phyloP scores from a whole-genome alignment of 2,888 invertebrate genomes.

The Tipula lateralis region DNA sequence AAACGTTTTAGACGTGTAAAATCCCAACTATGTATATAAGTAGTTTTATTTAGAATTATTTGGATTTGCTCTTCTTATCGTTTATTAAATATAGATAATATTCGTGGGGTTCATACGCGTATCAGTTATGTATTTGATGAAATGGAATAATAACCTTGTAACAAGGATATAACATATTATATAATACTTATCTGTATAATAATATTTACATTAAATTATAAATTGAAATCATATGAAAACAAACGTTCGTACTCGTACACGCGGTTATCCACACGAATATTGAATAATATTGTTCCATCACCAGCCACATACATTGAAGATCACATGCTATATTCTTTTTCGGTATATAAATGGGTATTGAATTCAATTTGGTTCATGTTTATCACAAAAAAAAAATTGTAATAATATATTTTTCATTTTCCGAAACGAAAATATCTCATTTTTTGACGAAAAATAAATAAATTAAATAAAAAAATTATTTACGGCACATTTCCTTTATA shows the following conservation, averaged over 20 bases:
- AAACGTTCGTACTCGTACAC: neutral
- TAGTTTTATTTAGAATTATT: too few relatives aligned
- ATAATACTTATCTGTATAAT: neutral
- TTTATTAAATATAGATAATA: too few relatives aligned
- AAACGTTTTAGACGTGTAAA: too few relatives aligned
- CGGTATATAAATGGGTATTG: neutral
- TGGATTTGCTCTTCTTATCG: too few relatives aligned
- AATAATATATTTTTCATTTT: neutral
- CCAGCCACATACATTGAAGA: neutral
- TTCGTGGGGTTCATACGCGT: too few relatives aligned
- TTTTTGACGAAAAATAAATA: neutral
- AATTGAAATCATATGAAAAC: neutral
- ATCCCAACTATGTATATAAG: too few relatives aligned
- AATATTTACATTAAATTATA: neutral
- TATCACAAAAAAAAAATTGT: neutral
- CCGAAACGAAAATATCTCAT: neutral
- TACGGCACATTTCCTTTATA: neutral
- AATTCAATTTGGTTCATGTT: neutral
- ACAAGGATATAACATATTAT: neutral
- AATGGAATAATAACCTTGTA: neutral
- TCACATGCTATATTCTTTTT: neutral
- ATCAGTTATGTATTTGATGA: too few relatives aligned
- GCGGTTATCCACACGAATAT: neutral
- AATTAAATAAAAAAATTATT: slow-evolving; percentile 12
- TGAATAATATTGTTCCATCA: neutral